Percentiles rank a stretch among this genome's conserved stretches.
Evolutionary conservation across 2,888 invertebrate species (phyloP).

Genomic region (Kryphioiulus occultus): DNA sequence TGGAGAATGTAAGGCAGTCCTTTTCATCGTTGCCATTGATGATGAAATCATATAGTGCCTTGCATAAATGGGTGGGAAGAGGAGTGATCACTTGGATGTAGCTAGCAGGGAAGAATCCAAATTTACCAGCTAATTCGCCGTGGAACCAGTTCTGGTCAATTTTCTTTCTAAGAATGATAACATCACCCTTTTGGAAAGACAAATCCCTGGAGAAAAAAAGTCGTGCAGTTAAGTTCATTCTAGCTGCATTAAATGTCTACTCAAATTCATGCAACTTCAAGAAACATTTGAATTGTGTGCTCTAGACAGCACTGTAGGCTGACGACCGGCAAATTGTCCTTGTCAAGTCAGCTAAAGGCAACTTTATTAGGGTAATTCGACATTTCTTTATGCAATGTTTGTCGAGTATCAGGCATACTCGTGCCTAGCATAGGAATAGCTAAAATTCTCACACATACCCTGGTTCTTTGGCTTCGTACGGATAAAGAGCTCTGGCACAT

Average conservation of each 20-base stretch:
- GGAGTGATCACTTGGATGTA: conserved; percentile 84
- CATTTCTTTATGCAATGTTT: neutral
- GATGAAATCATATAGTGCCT: conserved; percentile 87
- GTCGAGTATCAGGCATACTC: neutral
- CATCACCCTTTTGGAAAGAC: conserved; percentile 84
- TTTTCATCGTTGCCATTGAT: conserved; percentile 91
- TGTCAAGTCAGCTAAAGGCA: neutral
- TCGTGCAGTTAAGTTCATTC: neutral
- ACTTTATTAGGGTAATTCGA: neutral
- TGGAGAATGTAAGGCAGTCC: conserved; percentile 88
- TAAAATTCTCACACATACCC: conserved; percentile 68
- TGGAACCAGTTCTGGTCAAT: conserved; percentile 87
- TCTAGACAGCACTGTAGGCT: neutral
- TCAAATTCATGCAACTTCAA: too few species aligned
- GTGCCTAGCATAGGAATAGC: neutral
- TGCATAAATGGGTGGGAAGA: conserved; percentile 83
- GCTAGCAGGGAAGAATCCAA: conserved; percentile 83
- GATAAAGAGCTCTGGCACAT: conserved; percentile 88
- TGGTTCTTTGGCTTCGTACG: conserved; percentile 83
- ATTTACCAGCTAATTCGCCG: conserved; percentile 79
- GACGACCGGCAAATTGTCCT: neutral
- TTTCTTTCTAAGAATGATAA: conserved; percentile 78
- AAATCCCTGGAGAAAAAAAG: conserved; percentile 71
- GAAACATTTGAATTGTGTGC: too few species aligned
- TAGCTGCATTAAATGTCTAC: too few species aligned